Evolutionary conservation across 1,140 invertebrate species (phyloP), one percentile per base, ranked within the genome.

Genomic region (Lepidotrigona ventralis): DNA sequence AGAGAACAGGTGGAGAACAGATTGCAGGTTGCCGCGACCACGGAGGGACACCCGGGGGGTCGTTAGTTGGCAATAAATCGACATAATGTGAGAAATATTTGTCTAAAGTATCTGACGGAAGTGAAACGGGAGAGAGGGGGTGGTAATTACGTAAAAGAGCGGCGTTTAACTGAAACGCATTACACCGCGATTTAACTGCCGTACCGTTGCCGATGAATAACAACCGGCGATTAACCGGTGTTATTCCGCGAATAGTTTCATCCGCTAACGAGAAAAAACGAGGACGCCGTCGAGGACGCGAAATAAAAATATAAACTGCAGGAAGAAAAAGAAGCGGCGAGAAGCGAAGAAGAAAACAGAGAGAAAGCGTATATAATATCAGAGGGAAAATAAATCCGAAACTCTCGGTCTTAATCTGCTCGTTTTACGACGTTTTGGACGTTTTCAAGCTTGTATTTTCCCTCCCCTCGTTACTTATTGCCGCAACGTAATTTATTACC

Each of bases 21-120:
- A 81, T 76, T 53, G 71, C 69, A 63, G 15, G 14, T 21, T 19
- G 53, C 33, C 8, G 2, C 21, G 23, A 19, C n/a, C 56, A 33
- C 29, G 29, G 1, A 26, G 39, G 33, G 12, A 46, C 56, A 56
- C 6, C 2, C 56, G n/a, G 63, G 3, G 72, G 51, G 58, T 82
- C 64, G 80, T 82, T 82, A 82, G 80, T 64, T 77, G 73, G 80
- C 80, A 69, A 82, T 82, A 82, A 82, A 82, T n/a, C 39, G 64
- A n/a, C 39, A 51, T 82, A 82, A 82, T 77, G 74, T 23, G 74
- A 69, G 58, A 82, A 82, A 82, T 82, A 82, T 82, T 82, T 82
- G 64, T 82, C 80, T 23, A 58, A 75, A 77, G 73, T 69, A 82
- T 77, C 80, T 58, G 74, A 69, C 80, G 12, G 39, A 46, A 8